Percentiles rank a stretch among this genome's conserved stretches.
Evolutionary conservation across 2,888 invertebrate genomes (phyloP).

Genomic region (Cerastis leucographa): DNA sequence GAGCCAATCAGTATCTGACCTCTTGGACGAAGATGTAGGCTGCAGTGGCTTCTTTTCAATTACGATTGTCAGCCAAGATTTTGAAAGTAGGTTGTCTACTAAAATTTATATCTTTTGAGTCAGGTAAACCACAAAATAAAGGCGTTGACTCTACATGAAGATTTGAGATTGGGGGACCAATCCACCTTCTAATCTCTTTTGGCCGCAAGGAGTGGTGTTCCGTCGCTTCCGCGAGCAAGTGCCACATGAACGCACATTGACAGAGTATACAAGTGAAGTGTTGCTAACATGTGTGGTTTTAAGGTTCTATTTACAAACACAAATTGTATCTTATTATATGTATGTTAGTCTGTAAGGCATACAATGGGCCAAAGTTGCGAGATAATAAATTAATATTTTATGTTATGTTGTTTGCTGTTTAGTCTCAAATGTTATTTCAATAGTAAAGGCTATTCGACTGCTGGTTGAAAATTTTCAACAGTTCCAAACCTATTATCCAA

Average conservation of each 20-base stretch:
- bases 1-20: slow-evolving; percentile 48
- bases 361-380: too few relatives aligned
- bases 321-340: too few relatives aligned
- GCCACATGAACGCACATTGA: too few relatives aligned
- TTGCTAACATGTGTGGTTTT: too few relatives aligned
- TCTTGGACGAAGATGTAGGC: slow-evolving; percentile 39
- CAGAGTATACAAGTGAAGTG: too few relatives aligned
- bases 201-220: too few relatives aligned
- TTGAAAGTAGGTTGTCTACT: slow-evolving; percentile 34
- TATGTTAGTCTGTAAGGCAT: too few relatives aligned
- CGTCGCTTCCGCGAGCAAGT: too few relatives aligned
- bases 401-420: too few relatives aligned
- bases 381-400: too few relatives aligned
- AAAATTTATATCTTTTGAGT: background rate
- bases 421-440: background rate
- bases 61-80: slow-evolving; percentile 4
- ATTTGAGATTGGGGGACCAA: background rate
- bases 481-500: background rate
- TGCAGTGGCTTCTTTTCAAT: slow-evolving; percentile 54
- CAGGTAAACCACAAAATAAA: background rate
- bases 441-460: background rate
- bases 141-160: background rate
- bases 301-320: too few relatives aligned
- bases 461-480: background rate
- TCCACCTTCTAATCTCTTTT: too few relatives aligned